phyloP scores from a whole-genome alignment of 2,888 invertebrate genomes.

The Hartigia nigra region DNA sequence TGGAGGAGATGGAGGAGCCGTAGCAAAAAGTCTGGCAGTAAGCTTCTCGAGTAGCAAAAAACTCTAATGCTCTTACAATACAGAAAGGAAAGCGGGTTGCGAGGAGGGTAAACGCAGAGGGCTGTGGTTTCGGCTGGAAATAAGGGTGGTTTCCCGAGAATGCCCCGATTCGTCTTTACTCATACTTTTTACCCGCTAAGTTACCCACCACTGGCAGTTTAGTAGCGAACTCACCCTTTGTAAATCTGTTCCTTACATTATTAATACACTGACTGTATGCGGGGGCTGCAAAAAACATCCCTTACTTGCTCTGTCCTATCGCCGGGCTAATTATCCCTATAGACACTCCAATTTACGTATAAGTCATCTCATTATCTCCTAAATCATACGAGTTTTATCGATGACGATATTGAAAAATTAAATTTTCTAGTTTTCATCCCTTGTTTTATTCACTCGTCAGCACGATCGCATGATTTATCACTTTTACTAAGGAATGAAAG shows the following conservation, averaged over 20 bases:
- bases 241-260: constrained; percentile 22
- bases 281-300: constrained; percentile 8
- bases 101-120: not conserved
- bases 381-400: not conserved
- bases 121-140: not conserved
- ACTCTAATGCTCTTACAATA: constrained; percentile 22
- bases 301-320: constrained; percentile 8
- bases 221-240: not conserved
- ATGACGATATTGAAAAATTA: not conserved
- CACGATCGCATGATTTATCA: not conserved
- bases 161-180: not conserved
- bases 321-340: constrained; percentile 12
- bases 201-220: not conserved
- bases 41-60: constrained; percentile 11
- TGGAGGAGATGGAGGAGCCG: not conserved
- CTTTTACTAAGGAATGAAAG: not conserved
- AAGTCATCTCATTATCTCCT: not conserved
- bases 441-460: not conserved
- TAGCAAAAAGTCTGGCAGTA: constrained; percentile 9
- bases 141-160: not conserved
- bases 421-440: not conserved
- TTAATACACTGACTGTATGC: constrained; percentile 8
- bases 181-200: not conserved
- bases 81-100: constrained; percentile 10
- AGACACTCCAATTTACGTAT: not conserved